Evolutionary conservation across 64 coral and sea anemone genomes (phyloP), one percentile per base, ranked within the genome.

Genomic region (Hydrozoanthus tunicans): DNA sequence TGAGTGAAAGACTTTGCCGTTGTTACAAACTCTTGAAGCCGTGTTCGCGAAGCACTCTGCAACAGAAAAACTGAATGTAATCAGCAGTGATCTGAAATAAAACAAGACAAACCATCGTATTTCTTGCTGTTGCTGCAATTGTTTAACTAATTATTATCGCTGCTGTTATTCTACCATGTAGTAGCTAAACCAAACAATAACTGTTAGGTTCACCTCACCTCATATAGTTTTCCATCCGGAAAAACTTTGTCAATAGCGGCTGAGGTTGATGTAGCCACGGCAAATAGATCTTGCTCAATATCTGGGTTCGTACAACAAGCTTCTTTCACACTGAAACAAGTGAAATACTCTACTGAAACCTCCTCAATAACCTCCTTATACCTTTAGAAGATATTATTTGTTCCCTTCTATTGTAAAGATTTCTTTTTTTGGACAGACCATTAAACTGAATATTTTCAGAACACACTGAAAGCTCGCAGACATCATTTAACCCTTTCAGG

Each of bases 1-100:
- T 90, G 92, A 23, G 92, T 93, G 59, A 93, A 90, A 53, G 78
- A 62, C 52, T 83, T 89, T 0, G 92, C 92, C 25, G 86, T 90
- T n/a, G 86, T 81, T 58, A 93, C 77, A 17, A 93, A 93, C 5
- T 93, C 92, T 68, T 90, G 69, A 12, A 89, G 77, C 5, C 86
- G 86, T 26, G 86, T 81, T 52, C 78, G 86, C 65, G 59, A 90
- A 24, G 79, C 78, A 62, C 79, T 93, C 92, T 93, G 75, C 23
- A 27, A 58, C 6, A 58, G 6, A 64, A 17, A 81, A 91, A 81
- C 5, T 24, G 14, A n/a, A 7, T n/a, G 51, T 26, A 6, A 72
- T 70, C 51, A 74, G 7, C 14, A 51, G 6, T 12, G 27, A 76
- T 4, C 14, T 4, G 13, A 52, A 76, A 43, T 43, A 43, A 43